Conservation (phyloP, 2,113 vertebrate species). For the Mustela nigripes region DNA sequence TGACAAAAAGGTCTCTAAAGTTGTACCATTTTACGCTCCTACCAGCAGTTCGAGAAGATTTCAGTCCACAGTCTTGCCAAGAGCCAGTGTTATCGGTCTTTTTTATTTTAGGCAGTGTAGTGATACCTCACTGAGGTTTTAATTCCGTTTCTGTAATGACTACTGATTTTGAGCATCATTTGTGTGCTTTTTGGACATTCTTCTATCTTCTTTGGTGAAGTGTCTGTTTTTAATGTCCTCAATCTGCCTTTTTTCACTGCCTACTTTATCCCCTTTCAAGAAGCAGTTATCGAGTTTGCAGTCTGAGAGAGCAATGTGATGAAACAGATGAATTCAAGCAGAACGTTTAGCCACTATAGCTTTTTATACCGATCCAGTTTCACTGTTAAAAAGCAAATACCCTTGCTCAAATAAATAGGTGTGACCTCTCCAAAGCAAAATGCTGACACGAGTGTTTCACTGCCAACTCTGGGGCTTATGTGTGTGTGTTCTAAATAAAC, state of each 20-base stretch:
- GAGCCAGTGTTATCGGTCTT: not conserved
- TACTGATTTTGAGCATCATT: not conserved
- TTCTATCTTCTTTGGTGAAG: slow-evolving; percentile 13
- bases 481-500: slow-evolving; percentile 37
- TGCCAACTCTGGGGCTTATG: slow-evolving; percentile 35
- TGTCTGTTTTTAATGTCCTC: slow-evolving; percentile 38
- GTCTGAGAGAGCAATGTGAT: slow-evolving; percentile 13
- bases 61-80: not conserved
- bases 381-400: slow-evolving; percentile 56
- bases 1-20: slow-evolving; percentile 16
- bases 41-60: not conserved
- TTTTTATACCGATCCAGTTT: slow-evolving; percentile 30
- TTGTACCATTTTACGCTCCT: not conserved
- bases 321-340: slow-evolving; percentile 58
- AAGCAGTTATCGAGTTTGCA: slow-evolving; percentile 21
- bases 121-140: not conserved
- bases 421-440: slow-evolving; percentile 60
- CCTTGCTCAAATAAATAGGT: slow-evolving; percentile 50
- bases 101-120: not conserved
- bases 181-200: not conserved
- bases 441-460: slow-evolving; percentile 59
- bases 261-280: not conserved
- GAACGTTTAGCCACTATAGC: slow-evolving; percentile 5
- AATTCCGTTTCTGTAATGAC: slow-evolving; percentile 25
- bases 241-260: not conserved